These are phyloP conservation scores for Myotis planiceps DNA, from an alignment of 2,797 vertebrate species.

Conservation along the genomic window DNA sequence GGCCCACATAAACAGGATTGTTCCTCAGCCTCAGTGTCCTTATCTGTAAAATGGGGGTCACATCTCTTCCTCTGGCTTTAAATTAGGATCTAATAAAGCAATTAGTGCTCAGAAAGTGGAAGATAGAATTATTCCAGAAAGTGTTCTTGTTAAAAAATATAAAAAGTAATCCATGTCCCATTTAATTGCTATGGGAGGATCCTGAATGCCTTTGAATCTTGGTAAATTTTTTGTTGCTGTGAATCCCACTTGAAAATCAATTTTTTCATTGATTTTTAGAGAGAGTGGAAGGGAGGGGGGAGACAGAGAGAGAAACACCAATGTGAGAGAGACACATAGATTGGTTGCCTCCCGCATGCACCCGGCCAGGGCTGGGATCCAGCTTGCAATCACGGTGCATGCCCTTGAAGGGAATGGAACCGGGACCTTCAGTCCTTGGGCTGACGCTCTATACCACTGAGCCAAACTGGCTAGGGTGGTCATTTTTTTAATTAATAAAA, in stretches of 20 bases:
- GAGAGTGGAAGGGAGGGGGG: too few relatives aligned
- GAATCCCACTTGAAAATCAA: too few relatives aligned
- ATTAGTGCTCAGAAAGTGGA: neutral
- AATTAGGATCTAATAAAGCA: neutral
- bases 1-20: neutral
- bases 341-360: too few relatives aligned
- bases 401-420: too few relatives aligned
- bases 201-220: neutral
- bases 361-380: too few relatives aligned
- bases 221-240: neutral
- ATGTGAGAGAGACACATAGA: too few relatives aligned
- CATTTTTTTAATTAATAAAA: neutral
- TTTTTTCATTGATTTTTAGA: too few relatives aligned
- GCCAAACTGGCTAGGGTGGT: too few relatives aligned
- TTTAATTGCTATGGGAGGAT: neutral
- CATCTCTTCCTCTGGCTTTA: neutral
- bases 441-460: too few relatives aligned
- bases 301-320: too few relatives aligned
- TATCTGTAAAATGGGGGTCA: neutral
- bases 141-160: neutral
- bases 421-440: too few relatives aligned
- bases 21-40: neutral
- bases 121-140: constrained; percentile 10
- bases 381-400: too few relatives aligned
- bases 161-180: neutral